Percentiles rank a stretch among this genome's conserved stretches.
phyloP scores from a whole-genome alignment of 2,797 vertebrate species.

The Florisuga fusca region DNA sequence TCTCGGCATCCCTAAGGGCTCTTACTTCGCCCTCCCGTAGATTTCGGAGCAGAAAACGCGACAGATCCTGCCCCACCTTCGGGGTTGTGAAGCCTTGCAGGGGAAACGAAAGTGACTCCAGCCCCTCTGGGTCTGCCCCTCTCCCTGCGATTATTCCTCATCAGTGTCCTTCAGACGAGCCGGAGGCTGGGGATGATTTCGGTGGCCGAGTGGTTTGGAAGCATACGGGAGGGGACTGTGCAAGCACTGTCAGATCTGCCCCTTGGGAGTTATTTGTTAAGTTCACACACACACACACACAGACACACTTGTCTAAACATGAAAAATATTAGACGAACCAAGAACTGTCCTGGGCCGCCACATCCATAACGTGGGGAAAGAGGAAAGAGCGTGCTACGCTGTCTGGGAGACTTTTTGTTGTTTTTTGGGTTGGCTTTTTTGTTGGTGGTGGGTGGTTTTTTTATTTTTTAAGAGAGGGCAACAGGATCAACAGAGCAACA shows the following conservation, averaged over 20 bases:
- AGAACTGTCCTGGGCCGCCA: background rate
- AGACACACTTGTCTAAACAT: too few species aligned
- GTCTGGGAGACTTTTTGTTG: rapidly evolving
- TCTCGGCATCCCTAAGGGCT: too few species aligned
- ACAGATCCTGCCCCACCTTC: background rate
- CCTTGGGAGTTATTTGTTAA: background rate
- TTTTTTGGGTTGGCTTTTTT: background rate
- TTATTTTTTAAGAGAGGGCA: background rate
- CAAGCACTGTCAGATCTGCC: background rate
- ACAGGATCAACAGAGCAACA: background rate
- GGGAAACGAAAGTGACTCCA: too few species aligned
- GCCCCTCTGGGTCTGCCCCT: rapidly evolving
- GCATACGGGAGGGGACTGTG: background rate
- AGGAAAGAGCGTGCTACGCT: background rate
- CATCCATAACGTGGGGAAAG: background rate
- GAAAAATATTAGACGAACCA: background rate
- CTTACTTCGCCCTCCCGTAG: background rate
- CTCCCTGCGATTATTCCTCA: background rate
- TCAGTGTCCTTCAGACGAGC: background rate
- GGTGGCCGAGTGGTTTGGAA: background rate
- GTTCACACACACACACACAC: too few species aligned
- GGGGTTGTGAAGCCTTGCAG: background rate
- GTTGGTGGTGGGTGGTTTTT: background rate
- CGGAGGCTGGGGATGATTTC: background rate
- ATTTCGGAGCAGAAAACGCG: background rate